Evolutionary conservation across 1,140 invertebrate genomes (phyloP), one percentile per base, ranked within the genome.

Genomic region (Zaprionus lachaisei): DNA sequence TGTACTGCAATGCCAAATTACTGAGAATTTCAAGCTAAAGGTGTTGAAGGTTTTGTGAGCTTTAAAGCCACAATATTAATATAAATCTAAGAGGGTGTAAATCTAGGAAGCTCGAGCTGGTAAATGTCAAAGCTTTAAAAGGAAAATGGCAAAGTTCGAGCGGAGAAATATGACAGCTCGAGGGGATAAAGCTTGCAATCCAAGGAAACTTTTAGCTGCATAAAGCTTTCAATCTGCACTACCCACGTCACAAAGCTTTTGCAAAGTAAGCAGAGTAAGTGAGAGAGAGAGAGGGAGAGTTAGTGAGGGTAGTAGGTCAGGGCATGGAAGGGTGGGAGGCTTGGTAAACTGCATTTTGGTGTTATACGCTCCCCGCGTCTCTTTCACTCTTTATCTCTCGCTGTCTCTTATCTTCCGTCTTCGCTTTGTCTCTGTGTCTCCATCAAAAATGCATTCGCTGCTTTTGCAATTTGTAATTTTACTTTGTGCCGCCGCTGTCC

Each of bases 401-500:
- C 11, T 15, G 4, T 28, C 15, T 56, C 20, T 41, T 4, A 5
- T 3, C 31, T 34, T 12, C 17, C 41, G 15, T 20, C 17, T 15
- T 15, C 15, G 22, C 24, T 31, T 57, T 37, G 14, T 34, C 28
- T 37, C 14, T 62, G 41, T 44, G 26, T 20, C 49, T 20, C 64
- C 12, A 68, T 73, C 12, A 61, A 73, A 67, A 55, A 73, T 73
- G 64, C 64, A 73, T 72, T 60, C 14, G 26, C 37, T 17, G 49
- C 24, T 31, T 26, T 44, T n/a, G 15, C 68, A 55, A 55, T 26
- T 44, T n/a, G 15, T 61, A 55, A 55, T 72, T 57, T 54, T 15
- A 22, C 15, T 56, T 57, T 66, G n/a, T 63, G 54, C 26, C 22
- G 7, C 22, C 24, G 15, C 31, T 56, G 31, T 20, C 20, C 56